Evolutionary conservation across 2,797 vertebrate species (phyloP).

Genomic region (Eidolon dupreanum): DNA sequence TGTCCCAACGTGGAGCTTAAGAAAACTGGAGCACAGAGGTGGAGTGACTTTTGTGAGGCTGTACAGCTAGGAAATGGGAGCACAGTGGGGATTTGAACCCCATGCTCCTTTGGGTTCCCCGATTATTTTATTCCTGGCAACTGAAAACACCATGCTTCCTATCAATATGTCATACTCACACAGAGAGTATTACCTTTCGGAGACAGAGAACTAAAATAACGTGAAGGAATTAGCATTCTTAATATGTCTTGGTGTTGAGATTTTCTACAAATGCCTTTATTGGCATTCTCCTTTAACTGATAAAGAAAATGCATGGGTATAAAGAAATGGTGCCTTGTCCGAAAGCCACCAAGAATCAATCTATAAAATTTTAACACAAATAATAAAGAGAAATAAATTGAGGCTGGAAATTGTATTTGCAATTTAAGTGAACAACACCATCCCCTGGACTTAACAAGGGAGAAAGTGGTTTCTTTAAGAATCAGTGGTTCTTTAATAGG

Average conservation of each 20-base stretch:
- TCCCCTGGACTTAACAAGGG: background rate
- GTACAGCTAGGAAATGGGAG: background rate
- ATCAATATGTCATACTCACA: background rate
- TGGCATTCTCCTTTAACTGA: constrained; percentile 52
- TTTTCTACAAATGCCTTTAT: constrained; percentile 47
- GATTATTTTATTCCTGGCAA: background rate
- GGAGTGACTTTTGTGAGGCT: background rate
- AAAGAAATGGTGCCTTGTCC: constrained; percentile 29
- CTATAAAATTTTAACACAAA: background rate
- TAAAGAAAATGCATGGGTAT: constrained; percentile 31
- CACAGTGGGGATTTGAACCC: background rate
- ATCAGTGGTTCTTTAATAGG: background rate
- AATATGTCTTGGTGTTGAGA: background rate
- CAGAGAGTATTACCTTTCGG: background rate
- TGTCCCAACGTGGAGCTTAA: background rate
- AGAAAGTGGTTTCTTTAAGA: background rate
- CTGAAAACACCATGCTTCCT: background rate
- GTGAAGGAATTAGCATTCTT: constrained; percentile 53
- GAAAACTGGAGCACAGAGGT: background rate
- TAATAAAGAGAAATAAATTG: constrained; percentile 35
- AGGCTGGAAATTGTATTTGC: background rate
- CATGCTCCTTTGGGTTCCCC: background rate
- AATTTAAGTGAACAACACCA: background rate
- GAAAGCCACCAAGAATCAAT: constrained; percentile 2
- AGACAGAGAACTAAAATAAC: constrained; percentile 11